These are phyloP conservation scores for Drusus annulatus DNA, from an alignment of 1,140 invertebrate species.

Conservation along the genomic window DNA sequence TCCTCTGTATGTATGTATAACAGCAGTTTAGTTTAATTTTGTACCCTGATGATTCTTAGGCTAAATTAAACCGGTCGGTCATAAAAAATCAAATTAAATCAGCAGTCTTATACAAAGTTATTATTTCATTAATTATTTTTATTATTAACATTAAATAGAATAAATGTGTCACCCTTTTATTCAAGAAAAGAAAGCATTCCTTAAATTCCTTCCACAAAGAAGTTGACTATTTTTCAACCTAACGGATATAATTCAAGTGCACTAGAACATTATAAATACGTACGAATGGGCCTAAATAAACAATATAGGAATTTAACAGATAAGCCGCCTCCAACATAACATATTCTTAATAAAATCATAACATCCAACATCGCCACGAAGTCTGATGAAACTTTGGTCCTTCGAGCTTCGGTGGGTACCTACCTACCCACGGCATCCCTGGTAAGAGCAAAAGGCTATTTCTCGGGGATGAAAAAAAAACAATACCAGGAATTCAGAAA, in stretches of 20 bases:
- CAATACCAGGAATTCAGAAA: slow-evolving; percentile 43
- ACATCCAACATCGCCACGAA: background rate
- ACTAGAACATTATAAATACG: background rate
- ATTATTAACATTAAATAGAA: no score
- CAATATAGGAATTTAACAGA: background rate
- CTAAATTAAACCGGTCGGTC: no score
- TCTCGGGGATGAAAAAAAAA: slow-evolving; percentile 22
- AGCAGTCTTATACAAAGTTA: no score
- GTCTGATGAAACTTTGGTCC: slow-evolving; percentile 8
- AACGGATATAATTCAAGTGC: slow-evolving; percentile 18
- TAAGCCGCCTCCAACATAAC: no score
- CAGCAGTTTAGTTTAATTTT: no score
- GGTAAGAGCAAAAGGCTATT: no score
- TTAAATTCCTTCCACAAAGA: background rate
- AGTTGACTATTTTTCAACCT: background rate
- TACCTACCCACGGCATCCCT: no score
- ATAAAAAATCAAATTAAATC: no score
- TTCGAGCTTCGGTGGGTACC: no score
- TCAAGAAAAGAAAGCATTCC: background rate
- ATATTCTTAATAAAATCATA: background rate
- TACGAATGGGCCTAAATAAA: background rate
- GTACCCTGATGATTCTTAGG: no score
- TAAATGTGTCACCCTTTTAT: background rate
- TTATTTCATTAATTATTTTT: no score
- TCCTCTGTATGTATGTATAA: no score